Evolutionary conservation across 2,797 vertebrate genomes (phyloP), one percentile per base, ranked within the genome.

Genomic region (Phrynocephalus forsythii): DNA sequence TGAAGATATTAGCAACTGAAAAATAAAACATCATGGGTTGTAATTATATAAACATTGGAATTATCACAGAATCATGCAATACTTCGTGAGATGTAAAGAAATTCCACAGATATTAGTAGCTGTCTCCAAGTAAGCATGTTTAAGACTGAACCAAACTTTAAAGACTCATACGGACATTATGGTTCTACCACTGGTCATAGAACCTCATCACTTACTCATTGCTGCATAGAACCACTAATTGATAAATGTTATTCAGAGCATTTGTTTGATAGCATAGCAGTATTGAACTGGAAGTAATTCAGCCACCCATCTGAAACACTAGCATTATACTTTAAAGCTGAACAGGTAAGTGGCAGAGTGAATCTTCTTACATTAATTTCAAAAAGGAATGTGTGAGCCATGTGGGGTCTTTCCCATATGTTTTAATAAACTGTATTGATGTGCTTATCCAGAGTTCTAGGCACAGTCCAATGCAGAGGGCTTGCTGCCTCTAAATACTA

Each of bases 1-100:
- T 50, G 73, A 78, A 78, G 68, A 68, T 78, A 28, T 85, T 85
- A 67, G 16, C 72, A 50, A 24, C 44, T 13, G 30, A 78, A 85
- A 44, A 85, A 67, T 67, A 84, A n/a, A 76, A 44, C 28, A 48
- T 77, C 28, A 20, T 52, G 28, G 77, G 28, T n/a, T 73, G 6
- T 68, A 30, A 69, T 50, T 22, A 18, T 11, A 50, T 1, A 82
- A 18, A 50, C 11, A 50, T 24, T 26, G 26, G 9, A 30, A 66
- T 28, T 52, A n/a, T 50, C 18, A 44, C 22, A 73, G n/a, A 78
- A 48, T 9, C 8, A 50, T 24, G 24, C 18, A 86, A n/a, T 16
- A 13, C 56, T 11, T 56, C 52, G 24, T 86, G 30, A 28, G 38
- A n/a, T n/a, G 71, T 63, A 18, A 68, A 82, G 28, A 28, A 82